Evolutionary conservation across 2,113 vertebrate species (phyloP), one percentile per base, ranked within the genome.

Genomic region (Dasypus novemcinctus): DNA sequence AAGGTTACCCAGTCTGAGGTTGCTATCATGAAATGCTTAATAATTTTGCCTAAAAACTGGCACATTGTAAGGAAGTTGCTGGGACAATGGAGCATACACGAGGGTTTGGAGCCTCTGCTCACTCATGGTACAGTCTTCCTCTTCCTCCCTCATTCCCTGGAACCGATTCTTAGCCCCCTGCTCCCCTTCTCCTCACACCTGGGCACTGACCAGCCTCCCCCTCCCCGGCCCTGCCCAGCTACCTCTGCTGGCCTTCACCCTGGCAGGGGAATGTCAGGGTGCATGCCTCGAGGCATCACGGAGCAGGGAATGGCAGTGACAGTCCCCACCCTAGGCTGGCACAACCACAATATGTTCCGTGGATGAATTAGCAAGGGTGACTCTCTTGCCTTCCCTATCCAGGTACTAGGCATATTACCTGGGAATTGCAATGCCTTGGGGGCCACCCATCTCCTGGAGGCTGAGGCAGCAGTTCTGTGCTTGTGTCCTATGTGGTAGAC

Each of bases 231-330:
- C 46, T 79, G 63, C 36, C 12, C 20, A 76, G 36, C 54, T n/a
- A 23, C 14, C 54, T 0, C 5, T 17, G 33, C 17, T 83, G 33
- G 5, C 23, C 12, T 46, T 61, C 18, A 15, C 17, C 29, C 38
- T n/a, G 11, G 69, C 2, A 64, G 25, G 11, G 33, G 18, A 3
- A 10, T 20, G 18, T 0, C 0, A 5, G 14, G 38, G 41, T 1
- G 13, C 20, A 17, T 57, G 54, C 20, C 54, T 20, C 7, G 20
- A 57, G 54, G 54, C 54, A 57, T 57, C 54, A 57, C 54, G 20
- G 7, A 23, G 9, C 5, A 52, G 14, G n/a, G 13, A 20, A 4
- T 33, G 2, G 43, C 3, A 7, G 1, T 2, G 2, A 3, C 1
- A 4, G 17, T 52, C 10, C 31, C 43, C 23, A 18, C 18, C 13